Evolutionary conservation across 2,113 vertebrate genomes (phyloP), one percentile per base, ranked within the genome.

Genomic region (Toxotes jaculatrix): DNA sequence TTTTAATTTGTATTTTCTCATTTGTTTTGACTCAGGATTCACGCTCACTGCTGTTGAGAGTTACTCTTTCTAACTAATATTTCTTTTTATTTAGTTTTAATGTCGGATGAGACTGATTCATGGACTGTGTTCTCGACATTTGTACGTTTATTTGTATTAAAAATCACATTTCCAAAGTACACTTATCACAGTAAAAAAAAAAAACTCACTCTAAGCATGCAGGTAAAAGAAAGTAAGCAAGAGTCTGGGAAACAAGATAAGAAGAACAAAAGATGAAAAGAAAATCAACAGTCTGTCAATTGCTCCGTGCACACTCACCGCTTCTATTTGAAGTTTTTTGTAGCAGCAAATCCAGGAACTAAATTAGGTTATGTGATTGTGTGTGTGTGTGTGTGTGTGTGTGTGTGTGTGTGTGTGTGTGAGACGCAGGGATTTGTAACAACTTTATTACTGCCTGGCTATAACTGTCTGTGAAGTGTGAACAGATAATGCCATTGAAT

Each of bases 391-490:
- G 69, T 43, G 40, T 59, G 8, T 23, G 11, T 47, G 81, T 60
- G 68, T 49, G 34, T 56, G 7, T 27, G 12, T 36, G 79, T 61
- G 72, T 51, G 72, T 32, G 65, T 68, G 59, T 71, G 53, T 68
- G 49, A 62, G 23, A 62, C 43, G 79, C 34, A 38, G 53, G 66
- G 49, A 87, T 87, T 78, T 85, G 74, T 55, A 70, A 34, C 73
- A 74, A 79, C 81, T 86, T 87, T 85, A 86, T 89, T 84, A 87
- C 80, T 90, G 69, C 57, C 75, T 40, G 80, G 79, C 81, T 81
- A 72, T 63, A n/a, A 66, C 70, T 65, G 79, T 68, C 77, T 82
- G 68, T 62, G 65, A 84, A 70, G 76, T 83, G 82, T 65, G 84
- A 84, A 69, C 55, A 78, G 88, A 90, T 84, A 87, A 90, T 59